Base-by-base conservation (phyloP, 37 sponge, comb jelly and placozoan genomes). In the Mnemiopsis leidyi region DNA sequence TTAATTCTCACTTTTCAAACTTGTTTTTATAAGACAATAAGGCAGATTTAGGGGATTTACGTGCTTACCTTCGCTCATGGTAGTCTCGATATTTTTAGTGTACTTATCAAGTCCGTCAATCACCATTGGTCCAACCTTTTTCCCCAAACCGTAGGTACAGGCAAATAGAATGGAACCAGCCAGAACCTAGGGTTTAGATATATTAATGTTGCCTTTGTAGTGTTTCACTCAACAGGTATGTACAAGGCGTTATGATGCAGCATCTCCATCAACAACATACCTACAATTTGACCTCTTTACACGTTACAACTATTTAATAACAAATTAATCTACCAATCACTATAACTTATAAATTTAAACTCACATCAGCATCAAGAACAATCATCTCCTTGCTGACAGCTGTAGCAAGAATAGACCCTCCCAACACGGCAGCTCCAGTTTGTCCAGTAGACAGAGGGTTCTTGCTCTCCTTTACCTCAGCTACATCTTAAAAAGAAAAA, bases 331-430 rank as follows among this genome's bases (percentile, higher is more conserved):
- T n/a, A n/a, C n/a, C n/a, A n/a, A n/a, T n/a, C n/a, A n/a, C n/a
- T n/a, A n/a, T 61, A 61, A 9, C 9, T 9, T 21, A 61, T 61
- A 61, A 61, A 9, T 61, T 21, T 7, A 30, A 5, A 40, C 90
- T 85, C 29, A 85, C 90, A 39, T 85, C 90, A 1, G 90, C 90
- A 39, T 85, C 90, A 20, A 85, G 90, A 13, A 85, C 90, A 13
- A 85, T 20, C 90, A 85, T 85, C 39, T 85, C 90, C 61, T 85
- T 85, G 90, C 90, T 85, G 90, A 85, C 35, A 28, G 90, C 90
- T 23, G 90, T 85, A 40, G 35, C 36, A 21, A 40, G 40, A 13
- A 85, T 39, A 0, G 38, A 35, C 23, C 61, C 35, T 16, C 61
- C 61, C 13, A 85, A 28, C 3, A 85, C 61, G 24, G 90, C 48